Evolutionary conservation across 1,140 invertebrate genomes (phyloP), one percentile per base, ranked within the genome.

Genomic region (Triops cancriformis): DNA sequence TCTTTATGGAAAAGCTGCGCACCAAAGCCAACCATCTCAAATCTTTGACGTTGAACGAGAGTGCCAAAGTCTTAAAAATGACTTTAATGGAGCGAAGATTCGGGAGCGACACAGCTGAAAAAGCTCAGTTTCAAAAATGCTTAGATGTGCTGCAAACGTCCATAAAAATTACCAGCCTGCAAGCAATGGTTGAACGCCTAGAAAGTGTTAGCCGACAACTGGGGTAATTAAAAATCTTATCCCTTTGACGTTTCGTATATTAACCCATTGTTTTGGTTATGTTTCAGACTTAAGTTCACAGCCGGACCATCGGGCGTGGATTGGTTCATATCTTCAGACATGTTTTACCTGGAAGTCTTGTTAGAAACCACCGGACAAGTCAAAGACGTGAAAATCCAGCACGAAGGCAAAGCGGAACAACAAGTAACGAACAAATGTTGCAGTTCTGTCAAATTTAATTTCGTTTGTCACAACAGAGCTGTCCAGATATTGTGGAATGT

Each of bases 311-410:
- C 89, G 80, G 91, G 89, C 72, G 90, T 90, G 45, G 92, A 93
- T 83, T 88, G 94, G 79, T 96, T 96, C 82, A 96, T 98, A 84
- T 96, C 93, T 28, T 96, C 94, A 0, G 95, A 97, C 83, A 98
- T 98, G 95, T 98, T 98, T 85, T 97, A 95, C 84, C 88, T 98
- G 80, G 95, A 98, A 87, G 92, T 98, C 79, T 83, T 94, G 43
- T 86, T 98, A 41, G 93, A 96, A 82, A 86, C 89, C 0, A 90
- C 88, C 77, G 95, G 94, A 72, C 88, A 88, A 73, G 91, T 98
- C 0, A 92, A 92, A 83, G 95, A 98, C 89, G 95, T 97, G 1
- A 97, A 96, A 86, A 93, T 97, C 81, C 92, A 94, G 85, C 94
- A 96, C 84, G 93, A 95, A 84, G 93, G 93, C 81, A 93, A 91